These are phyloP conservation scores for Etheostoma cragini DNA, from an alignment of 2,113 vertebrate species.

Conservation along the genomic window DNA sequence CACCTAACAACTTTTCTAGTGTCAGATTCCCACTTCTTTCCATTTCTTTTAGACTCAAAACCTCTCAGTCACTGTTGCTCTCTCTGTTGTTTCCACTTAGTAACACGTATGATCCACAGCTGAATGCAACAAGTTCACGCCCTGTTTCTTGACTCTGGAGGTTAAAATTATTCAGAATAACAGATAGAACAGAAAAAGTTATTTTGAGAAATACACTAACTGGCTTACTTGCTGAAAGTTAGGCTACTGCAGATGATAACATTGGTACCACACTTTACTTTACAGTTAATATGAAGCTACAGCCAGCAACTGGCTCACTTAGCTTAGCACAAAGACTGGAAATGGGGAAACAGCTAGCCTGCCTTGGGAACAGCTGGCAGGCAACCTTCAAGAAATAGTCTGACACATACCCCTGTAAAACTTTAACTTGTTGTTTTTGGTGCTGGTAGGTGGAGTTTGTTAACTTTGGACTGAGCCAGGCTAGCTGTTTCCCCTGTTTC, in stretches of 20 bases:
- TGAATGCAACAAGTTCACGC: conserved; percentile 24
- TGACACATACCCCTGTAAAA: not conserved
- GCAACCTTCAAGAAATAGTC: not conserved
- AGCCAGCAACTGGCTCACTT: not conserved
- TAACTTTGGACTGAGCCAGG: too few relatives aligned
- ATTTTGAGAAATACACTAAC: not conserved
- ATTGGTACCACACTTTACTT: not conserved
- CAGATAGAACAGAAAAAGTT: not conserved
- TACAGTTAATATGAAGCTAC: not conserved
- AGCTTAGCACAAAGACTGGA: not conserved
- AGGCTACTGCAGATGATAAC: too few relatives aligned
- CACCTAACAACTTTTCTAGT: not conserved
- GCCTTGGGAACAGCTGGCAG: not conserved
- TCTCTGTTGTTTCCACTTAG: not conserved
- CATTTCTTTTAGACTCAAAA: not conserved
- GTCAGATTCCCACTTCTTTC: conserved; percentile 14
- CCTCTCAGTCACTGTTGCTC: conserved; percentile 4
- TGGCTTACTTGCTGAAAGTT: not conserved
- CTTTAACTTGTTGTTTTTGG: not conserved
- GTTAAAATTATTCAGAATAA: conserved; percentile 16
- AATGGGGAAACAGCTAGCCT: not conserved
- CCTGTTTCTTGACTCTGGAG: not conserved
- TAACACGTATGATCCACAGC: conserved; percentile 8
- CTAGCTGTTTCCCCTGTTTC: too few relatives aligned
- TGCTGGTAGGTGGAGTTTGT: not conserved